These are phyloP conservation scores for Sebastes hopkinsi DNA, from an alignment of 2,797 vertebrate genomes.

Conservation along the genomic window DNA sequence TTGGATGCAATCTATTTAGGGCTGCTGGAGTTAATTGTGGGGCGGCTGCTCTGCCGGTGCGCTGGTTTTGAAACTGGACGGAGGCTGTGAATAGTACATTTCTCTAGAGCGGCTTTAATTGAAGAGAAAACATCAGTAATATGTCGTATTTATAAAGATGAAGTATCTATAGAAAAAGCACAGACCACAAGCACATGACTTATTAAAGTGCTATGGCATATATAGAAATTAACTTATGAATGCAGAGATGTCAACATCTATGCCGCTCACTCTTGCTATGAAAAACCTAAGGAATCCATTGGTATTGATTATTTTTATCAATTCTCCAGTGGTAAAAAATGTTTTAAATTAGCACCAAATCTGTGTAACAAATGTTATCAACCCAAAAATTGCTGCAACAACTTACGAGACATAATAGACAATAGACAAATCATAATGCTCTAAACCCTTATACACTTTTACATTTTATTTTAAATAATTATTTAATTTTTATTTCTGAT, in stretches of 20 bases:
- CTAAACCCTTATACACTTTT: too few relatives aligned
- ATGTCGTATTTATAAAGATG: not conserved
- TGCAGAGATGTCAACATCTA: not conserved
- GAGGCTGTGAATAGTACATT: not conserved
- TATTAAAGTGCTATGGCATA: not conserved
- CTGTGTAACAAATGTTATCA: too few relatives aligned
- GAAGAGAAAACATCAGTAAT: not conserved
- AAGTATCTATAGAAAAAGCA: not conserved
- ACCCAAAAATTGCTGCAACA: too few relatives aligned
- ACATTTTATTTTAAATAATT: too few relatives aligned
- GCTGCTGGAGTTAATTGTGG: not conserved
- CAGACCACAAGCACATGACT: not conserved
- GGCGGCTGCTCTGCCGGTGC: not conserved
- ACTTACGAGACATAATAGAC: too few relatives aligned
- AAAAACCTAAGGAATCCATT: not conserved
- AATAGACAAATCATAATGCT: too few relatives aligned
- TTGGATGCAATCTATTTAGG: not conserved
- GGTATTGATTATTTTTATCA: too few relatives aligned
- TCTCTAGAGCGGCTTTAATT: not conserved
- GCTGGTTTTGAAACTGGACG: not conserved
- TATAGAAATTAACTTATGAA: not conserved
- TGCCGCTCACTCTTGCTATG: too few relatives aligned
- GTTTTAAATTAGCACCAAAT: too few relatives aligned
- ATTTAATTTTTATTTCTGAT: too few relatives aligned
- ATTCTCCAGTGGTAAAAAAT: too few relatives aligned